phyloP scores from a whole-genome alignment of 2,888 invertebrate species.

The Mythimna impura region DNA sequence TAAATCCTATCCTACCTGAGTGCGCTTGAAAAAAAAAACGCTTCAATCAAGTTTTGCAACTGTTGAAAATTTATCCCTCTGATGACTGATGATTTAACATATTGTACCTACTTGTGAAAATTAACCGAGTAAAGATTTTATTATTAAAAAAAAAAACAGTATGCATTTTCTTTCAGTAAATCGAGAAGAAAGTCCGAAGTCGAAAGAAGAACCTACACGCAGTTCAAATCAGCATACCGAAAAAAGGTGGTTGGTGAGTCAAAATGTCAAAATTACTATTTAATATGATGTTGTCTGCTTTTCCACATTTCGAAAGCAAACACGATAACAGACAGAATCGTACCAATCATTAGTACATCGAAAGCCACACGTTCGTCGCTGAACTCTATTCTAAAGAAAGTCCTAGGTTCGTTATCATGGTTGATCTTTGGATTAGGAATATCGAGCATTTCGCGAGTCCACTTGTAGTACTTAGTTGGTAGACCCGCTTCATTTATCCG shows the following conservation, averaged over 20 bases:
- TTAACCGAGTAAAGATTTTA: no score
- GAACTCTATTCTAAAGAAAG: conserved; percentile 62
- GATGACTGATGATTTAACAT: no score
- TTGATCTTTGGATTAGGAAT: conserved; percentile 47
- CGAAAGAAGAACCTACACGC: not conserved
- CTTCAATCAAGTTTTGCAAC: no score
- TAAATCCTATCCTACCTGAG: no score
- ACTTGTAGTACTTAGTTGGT: conserved; percentile 72
- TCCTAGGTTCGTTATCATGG: conserved; percentile 60
- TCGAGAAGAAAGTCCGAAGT: not conserved
- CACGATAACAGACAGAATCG: conserved; percentile 61
- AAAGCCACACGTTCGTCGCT: conserved; percentile 68
- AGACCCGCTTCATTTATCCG: conserved; percentile 74
- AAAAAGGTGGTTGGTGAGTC: not conserved
- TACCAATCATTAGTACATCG: conserved; percentile 66
- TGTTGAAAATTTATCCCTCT: no score
- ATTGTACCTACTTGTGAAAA: not conserved
- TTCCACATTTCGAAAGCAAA: conserved; percentile 70
- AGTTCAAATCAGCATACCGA: not conserved
- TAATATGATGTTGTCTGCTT: conserved; percentile 16
- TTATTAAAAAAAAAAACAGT: not conserved
- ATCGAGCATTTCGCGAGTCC: conserved; percentile 70
- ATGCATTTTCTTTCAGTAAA: conserved; percentile 1
- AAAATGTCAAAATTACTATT: not conserved
- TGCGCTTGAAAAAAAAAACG: no score